Evolutionary conservation across 2,888 invertebrate species (phyloP).

Genomic region (Entomobrya multifasciata): DNA sequence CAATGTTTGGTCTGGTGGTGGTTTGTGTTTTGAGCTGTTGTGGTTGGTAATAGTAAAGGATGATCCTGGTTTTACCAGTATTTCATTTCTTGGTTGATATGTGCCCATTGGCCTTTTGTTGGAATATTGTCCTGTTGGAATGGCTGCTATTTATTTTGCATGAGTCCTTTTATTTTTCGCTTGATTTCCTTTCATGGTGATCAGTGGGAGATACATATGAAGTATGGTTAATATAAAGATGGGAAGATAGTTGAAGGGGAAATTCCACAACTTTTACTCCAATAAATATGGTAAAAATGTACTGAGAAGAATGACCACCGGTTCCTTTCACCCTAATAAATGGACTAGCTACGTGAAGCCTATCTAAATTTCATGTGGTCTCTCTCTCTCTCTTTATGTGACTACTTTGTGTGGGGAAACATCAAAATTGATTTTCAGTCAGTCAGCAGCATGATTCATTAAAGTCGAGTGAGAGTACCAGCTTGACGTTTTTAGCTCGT

Average conservation of each 20-base stretch:
- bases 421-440: conserved; percentile 45
- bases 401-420: neutral
- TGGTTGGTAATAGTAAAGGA: neutral
- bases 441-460: conserved; percentile 36
- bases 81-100: conserved; percentile 16
- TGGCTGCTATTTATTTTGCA: neutral
- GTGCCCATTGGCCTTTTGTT: neutral
- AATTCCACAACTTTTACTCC: too few relatives aligned
- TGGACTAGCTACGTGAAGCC: neutral
- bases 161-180: conserved; percentile 35
- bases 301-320: neutral
- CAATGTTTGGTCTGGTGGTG: neutral
- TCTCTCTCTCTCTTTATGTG: conserved; percentile 13
- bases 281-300: neutral
- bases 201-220: too few relatives aligned
- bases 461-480: neutral
- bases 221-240: too few relatives aligned
- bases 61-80: conserved; percentile 14
- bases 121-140: conserved; percentile 14
- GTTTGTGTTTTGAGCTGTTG: too few relatives aligned
- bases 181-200: conserved; percentile 32
- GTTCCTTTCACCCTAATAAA: neutral
- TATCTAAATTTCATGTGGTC: too few relatives aligned
- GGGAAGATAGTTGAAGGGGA: neutral
- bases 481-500: conserved; percentile 37